Evolutionary conservation across 1,140 invertebrate genomes (phyloP), one percentile per base, ranked within the genome.

Genomic region (Mactra quadrangularis): DNA sequence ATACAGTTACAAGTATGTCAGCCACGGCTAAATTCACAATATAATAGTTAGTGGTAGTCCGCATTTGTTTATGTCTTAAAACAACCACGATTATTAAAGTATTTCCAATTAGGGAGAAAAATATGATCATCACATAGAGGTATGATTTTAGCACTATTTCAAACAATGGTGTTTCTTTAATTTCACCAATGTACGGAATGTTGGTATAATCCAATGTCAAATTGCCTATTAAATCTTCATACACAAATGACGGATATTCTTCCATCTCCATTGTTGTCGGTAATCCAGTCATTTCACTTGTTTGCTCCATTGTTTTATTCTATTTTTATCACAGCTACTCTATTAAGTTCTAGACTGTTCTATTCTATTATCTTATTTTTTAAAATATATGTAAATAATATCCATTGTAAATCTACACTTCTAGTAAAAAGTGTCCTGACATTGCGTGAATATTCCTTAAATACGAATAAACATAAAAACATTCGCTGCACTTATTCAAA

Each of bases 1-100:
- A 93, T 7, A 93, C 15, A 3, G 93, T 92, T 22, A 94, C 93
- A 66, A 90, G 38, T 3, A 91, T 72, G 82, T 91, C 90, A 25
- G 88, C 85, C n/a, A 91, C 86, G 22, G 87, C 88, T 38, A 91
- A 66, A 71, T 91, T 91, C 53, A 91, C 74, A 47, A 91, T 88
- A 74, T 89, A 91, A 64, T 76, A 87, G 84, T 91, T 90, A n/a
- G 89, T 90, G 6, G 87, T 83, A 7, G 88, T 91, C 29, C 86
- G 60, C 85, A 90, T 85, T 25, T 83, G 82, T 64, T 83, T 90
- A 55, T 89, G 88, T 15, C 84, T 64, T 4, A 82, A 31, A 9
- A 90, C 86, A 33, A 86, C 82, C n/a, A 83, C 35, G 0, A 88
- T 84, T 3, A 90, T 86, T 7, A 89, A 55, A 0, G 60, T 33